These are phyloP conservation scores for Guaruba guarouba DNA, from an alignment of 2,113 vertebrate genomes.

Conservation along the genomic window DNA sequence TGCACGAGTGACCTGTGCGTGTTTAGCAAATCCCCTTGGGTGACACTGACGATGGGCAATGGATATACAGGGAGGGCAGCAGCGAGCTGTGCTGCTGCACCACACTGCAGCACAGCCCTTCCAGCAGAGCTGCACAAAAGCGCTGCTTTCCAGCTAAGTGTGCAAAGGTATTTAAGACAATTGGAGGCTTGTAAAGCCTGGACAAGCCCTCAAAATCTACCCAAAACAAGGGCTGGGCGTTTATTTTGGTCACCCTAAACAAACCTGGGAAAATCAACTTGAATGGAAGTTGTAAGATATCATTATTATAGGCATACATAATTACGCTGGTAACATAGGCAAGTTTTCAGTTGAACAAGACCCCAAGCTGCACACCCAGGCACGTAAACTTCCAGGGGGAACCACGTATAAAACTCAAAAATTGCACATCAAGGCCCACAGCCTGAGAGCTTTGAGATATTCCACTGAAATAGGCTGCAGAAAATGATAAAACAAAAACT, in stretches of 20 bases:
- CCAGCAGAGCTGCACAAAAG: background rate
- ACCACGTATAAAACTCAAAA: background rate
- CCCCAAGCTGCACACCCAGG: background rate
- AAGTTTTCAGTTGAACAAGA: background rate
- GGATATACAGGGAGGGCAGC: fast-evolving
- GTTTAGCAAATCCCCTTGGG: background rate
- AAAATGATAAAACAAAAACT: background rate
- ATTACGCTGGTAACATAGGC: background rate
- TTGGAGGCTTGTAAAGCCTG: background rate
- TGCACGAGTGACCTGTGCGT: fast-evolving
- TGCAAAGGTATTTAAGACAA: background rate
- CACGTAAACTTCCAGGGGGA: background rate
- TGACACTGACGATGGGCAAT: fast-evolving
- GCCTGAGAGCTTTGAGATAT: background rate
- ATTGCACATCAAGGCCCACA: background rate
- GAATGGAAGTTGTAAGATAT: fast-evolving
- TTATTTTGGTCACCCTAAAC: background rate
- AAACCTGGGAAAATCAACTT: background rate
- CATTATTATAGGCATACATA: fast-evolving
- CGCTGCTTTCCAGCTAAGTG: fast-evolving
- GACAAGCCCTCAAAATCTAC: background rate
- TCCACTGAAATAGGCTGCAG: background rate
- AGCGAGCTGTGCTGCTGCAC: background rate
- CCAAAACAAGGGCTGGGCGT: background rate
- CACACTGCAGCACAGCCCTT: background rate